Base-by-base conservation (phyloP, 2,888 invertebrate species). In the Campoplex nolae region DNA sequence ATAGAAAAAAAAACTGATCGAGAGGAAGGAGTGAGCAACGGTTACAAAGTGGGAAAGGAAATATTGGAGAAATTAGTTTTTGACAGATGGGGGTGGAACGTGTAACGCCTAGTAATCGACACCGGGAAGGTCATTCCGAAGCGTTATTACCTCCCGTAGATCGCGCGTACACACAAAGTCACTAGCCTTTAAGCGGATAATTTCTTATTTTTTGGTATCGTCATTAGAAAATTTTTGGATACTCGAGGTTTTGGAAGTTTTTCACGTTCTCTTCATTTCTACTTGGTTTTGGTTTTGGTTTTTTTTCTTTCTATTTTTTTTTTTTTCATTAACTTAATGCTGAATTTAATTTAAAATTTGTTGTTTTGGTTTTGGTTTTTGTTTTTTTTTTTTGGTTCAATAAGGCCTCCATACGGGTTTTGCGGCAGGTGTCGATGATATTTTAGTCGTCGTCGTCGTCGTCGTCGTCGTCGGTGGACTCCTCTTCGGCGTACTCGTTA, bases 351-450 rank as follows among this genome's bases (percentile, higher is more conserved):
- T 28, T 62, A 32, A 11, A 16, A 62, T 32, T 28, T 16, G 35
- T 16, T 65, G 54, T 16, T 28, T 38, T 38, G 23, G 23, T 38
- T 68, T 71, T 13, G 35, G 62, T 84, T 90, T 48, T 32, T 32
- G n/a, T 28, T 38, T 38, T 38, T 38, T 38, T 38, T 38, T 68
- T 68, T 71, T 13, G 35, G 62, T 84, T 90, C 92, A 94, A 85
- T 94, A 94, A 1, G 94, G 94, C 90, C 93, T 94, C 94, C 94
- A 94, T 3, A 94, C 93, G 4, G 93, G 91, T 86, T 93, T 92
- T 3, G 91, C 86, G 4, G 92, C 89, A 7, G 92, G 90, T 16
- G 93, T 83, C 13, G 92, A 88, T 0, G 92, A 89, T 78, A 94
- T 86, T 77, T 94, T 94, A 4, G 93, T 94, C 0, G 94, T 92